Percentiles rank a stretch among this genome's conserved stretches.
Conservation (phyloP, 2,888 invertebrate species). For the Noctua janthe region DNA sequence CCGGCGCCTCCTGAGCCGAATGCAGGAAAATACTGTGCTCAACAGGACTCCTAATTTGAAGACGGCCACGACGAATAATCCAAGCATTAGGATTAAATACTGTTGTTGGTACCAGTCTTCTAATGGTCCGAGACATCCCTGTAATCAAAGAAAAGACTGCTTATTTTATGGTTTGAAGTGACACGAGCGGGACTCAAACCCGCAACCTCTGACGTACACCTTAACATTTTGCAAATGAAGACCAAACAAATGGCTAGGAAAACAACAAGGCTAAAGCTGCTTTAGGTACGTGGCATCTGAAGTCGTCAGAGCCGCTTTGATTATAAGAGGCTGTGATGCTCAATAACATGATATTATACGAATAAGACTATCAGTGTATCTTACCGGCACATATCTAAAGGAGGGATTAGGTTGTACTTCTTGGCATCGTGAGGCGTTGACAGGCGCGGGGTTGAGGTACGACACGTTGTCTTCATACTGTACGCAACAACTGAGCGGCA, state of each 20-base stretch:
- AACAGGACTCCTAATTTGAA: slow-evolving; percentile 93
- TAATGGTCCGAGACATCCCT: slow-evolving; percentile 93
- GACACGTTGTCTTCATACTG: slow-evolving; percentile 90
- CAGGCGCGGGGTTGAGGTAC: slow-evolving; percentile 94
- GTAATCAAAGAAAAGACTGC: slow-evolving; percentile 65
- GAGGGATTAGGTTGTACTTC: slow-evolving; percentile 90
- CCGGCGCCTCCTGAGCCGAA: slow-evolving; percentile 90
- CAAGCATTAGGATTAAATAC: slow-evolving; percentile 92
- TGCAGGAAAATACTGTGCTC: slow-evolving; percentile 93
- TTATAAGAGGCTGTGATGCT: neutral
- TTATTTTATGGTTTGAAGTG: neutral
- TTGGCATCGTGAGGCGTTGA: slow-evolving; percentile 93
- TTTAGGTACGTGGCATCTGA: neutral
- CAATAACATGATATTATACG: neutral
- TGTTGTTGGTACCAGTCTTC: slow-evolving; percentile 95
- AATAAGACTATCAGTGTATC: slow-evolving; percentile 9
- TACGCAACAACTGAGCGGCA: slow-evolving; percentile 94
- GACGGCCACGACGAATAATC: slow-evolving; percentile 92
- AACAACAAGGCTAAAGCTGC: neutral
- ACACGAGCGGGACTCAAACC: neutral
- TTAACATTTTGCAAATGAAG: neutral
- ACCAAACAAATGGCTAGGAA: neutral
- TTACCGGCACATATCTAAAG: slow-evolving; percentile 91
- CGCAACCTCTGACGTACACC: neutral
- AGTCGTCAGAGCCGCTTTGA: neutral